Base-by-base conservation (phyloP, 1,140 invertebrate genomes). In the Solen grandis region DNA sequence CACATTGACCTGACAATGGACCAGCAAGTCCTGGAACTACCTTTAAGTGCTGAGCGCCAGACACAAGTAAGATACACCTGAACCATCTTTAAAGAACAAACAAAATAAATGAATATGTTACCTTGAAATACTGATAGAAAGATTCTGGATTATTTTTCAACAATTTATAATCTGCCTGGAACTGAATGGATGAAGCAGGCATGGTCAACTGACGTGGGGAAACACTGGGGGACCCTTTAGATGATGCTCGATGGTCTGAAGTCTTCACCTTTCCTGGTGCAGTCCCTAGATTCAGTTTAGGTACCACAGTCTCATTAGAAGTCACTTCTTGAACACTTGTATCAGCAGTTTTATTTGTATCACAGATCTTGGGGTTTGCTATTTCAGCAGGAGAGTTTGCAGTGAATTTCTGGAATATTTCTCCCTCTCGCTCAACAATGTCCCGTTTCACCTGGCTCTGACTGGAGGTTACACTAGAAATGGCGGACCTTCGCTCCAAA, bases 121-220 rank as follows among this genome's bases (percentile, higher is more conserved):
- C 89, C 86, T 88, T 90, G 41, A 90, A 83, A 84, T 91, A 91
- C 36, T 86, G 50, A 81, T 86, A 92, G 55, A 90, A 89, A n/a
- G 82, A 69, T 22, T 87, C 81, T 10, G 80, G 76, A 66, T 89
- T 86, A 74, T 84, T 82, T 69, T 88, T 90, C 4, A 92, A 62
- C 50, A 84, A 57, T 83, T 88, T 92, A 91, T 92, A 90, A 93
- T 94, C 91, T 90, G 54, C 73, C 81, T 88, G 86, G 88, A 93
- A 92, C 85, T 93, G 89, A 68, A 80, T 88, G 16, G 87, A 91
- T 66, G 87, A 88, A 52, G 68, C 85, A 76, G 91, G 90, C 5
- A 84, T 74, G 25, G 76, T 50, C 35, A 74, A 66, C 10, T 57
- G 29, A 62, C 81, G 65, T 29, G 84, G 80, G 69, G 83, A 68